A percentile compares a stretch with the other conserved stretches of the same genome.
These are phyloP conservation scores for Penaeus monodon DNA, from an alignment of 2,888 invertebrate genomes.

Conservation along the genomic window DNA sequence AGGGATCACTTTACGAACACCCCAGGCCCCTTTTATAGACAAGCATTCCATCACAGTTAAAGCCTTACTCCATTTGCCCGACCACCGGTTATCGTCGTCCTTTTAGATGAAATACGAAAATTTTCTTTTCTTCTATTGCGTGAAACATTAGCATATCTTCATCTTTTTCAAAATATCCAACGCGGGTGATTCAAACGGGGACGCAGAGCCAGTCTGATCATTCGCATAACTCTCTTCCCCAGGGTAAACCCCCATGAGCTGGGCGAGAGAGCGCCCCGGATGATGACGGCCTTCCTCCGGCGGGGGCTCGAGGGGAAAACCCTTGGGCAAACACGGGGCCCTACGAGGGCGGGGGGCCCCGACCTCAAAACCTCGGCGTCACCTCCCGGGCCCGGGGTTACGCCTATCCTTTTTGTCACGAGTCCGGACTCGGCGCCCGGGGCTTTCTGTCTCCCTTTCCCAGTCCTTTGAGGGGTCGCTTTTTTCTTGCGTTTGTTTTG, in stretches of 20 bases:
- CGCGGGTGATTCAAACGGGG: neutral
- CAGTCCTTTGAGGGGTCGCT: constrained; percentile 7
- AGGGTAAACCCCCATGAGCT: constrained; percentile 13
- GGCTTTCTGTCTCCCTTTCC: neutral
- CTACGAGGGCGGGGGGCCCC: constrained; percentile 24
- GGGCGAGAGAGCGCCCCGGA: constrained; percentile 29
- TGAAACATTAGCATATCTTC: neutral
- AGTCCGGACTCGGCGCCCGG: neutral
- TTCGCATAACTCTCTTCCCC: neutral
- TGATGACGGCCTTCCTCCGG: constrained; percentile 10
- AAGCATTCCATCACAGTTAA: too few species aligned
- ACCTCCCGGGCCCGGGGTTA: neutral
- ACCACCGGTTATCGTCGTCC: too few species aligned
- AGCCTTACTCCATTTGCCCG: too few species aligned
- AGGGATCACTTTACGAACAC: too few species aligned
- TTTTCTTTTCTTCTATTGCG: neutral
- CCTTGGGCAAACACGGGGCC: constrained; percentile 20
- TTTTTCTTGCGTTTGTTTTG: neutral
- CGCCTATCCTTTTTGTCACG: constrained; percentile 15
- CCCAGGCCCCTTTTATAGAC: too few species aligned
- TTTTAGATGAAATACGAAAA: too few species aligned
- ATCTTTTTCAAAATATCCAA: too few species aligned
- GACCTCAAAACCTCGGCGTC: constrained; percentile 25
- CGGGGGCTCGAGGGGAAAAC: neutral
- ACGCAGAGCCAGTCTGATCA: neutral